A percentile compares a stretch with the other conserved stretches of the same genome.
These are phyloP conservation scores for Odontocerum albicorne DNA, from an alignment of 2,888 invertebrate species.

Conservation along the genomic window DNA sequence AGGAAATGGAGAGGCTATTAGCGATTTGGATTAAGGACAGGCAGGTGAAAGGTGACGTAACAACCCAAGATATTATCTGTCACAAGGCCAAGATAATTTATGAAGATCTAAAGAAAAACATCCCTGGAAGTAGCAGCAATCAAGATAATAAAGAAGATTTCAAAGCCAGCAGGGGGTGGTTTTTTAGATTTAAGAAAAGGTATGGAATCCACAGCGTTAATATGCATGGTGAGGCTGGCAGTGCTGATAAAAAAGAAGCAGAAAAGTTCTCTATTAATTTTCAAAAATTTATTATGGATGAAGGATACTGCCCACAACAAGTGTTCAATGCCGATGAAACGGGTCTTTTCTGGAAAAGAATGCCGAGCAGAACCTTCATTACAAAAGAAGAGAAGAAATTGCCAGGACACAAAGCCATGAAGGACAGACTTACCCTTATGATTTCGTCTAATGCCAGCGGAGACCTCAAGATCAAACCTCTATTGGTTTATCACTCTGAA, in stretches of 20 bases:
- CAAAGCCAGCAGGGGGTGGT: slow-evolving; percentile 33
- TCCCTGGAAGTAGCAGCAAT: slow-evolving; percentile 33
- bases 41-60: slow-evolving; percentile 37
- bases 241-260: slow-evolving; percentile 27
- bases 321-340: slow-evolving; percentile 27
- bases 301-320: slow-evolving; percentile 30
- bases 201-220: slow-evolving; percentile 30
- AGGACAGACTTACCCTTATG: slow-evolving; percentile 39
- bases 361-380: slow-evolving; percentile 24
- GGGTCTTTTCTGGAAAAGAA: slow-evolving; percentile 21
- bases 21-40: slow-evolving; percentile 29
- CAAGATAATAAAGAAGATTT: slow-evolving; percentile 29
- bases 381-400: slow-evolving; percentile 39
- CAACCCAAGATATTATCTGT: slow-evolving; percentile 31
- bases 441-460: slow-evolving; percentile 39
- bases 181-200: slow-evolving; percentile 32
- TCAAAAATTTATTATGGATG: slow-evolving; percentile 26
- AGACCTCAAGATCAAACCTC: slow-evolving; percentile 38
- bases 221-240: slow-evolving; percentile 30
- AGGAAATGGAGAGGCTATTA: slow-evolving; percentile 32
- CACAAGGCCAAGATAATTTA: slow-evolving; percentile 28
- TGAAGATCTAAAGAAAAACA: slow-evolving; percentile 32
- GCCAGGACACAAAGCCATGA: slow-evolving; percentile 40
- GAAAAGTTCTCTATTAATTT: slow-evolving; percentile 27
- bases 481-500: slow-evolving; percentile 39